Evolutionary conservation across 2,113 vertebrate species (phyloP).

Genomic region (Platanista minor): DNA sequence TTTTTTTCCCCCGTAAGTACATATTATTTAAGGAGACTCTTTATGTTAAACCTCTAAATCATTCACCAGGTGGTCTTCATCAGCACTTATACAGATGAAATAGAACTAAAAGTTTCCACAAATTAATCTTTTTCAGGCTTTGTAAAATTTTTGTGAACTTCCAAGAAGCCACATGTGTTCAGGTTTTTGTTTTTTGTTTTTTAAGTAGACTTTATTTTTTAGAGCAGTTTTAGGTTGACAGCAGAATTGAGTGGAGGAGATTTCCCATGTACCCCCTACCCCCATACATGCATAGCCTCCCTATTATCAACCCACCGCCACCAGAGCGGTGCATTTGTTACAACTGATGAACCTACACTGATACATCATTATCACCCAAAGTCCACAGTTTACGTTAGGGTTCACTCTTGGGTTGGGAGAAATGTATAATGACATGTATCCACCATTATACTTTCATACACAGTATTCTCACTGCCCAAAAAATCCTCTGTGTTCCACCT

Average conservation of each 20-base stretch:
- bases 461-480: background rate
- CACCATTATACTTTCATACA: background rate
- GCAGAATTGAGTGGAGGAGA: background rate
- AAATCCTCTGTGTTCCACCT: background rate
- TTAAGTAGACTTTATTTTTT: background rate
- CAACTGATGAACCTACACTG: background rate
- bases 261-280: background rate
- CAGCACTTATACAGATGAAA: background rate
- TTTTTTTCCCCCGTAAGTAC: background rate
- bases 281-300: background rate
- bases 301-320: background rate
- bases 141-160: background rate
- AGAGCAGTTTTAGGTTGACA: background rate
- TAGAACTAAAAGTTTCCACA: background rate
- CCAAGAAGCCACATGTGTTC: background rate
- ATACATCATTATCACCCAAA: background rate
- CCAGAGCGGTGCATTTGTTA: background rate
- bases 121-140: background rate
- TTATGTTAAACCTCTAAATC: background rate
- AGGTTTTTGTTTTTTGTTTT: background rate
- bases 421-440: background rate
- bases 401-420: background rate
- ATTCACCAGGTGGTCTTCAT: background rate
- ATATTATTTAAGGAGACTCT: background rate
- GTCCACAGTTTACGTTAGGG: background rate